Evolutionary conservation across 2,888 invertebrate species (phyloP), one percentile per base, ranked within the genome.

Genomic region (Aleiodes leptofemur): DNA sequence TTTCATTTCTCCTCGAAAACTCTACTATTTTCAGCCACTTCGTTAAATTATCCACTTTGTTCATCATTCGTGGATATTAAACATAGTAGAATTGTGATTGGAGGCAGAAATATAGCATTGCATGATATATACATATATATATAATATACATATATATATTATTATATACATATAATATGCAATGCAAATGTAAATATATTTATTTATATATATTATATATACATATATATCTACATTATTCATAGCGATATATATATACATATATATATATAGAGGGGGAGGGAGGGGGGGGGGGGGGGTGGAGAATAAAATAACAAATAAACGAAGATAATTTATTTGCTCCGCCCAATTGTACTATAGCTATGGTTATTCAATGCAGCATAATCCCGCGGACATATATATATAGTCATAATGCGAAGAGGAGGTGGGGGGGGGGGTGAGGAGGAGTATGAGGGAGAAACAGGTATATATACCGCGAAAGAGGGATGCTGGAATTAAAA

Each of bases 61-160:
- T 86, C 86, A 86, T 84, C 85, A 85, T 85, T 86, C 81, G 82
- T 83, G 83, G 83, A 86, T 86, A 86, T 86, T 86, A 86, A 86
- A 86, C 85, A 81, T 80, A 69, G 23, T 48, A 23, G 48, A 48
- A 64, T 64, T 64, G 64, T 38, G 64, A 64, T 43, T 43, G 23
- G 29, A 34, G 1, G 14, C 13, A 14, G 23, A 23, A 23, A 61
- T 64, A 64, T 23, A 64, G 8, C 13, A 11, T 9, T 43, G 43
- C 14, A 64, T 48, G 14, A n/a, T 7, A 31, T 61, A 55, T 16
- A 31, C 43, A 55, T 16, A 61, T 61, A 38, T 64, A 16, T 43
- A 48, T 48, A 48, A 64, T 64, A 14, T 48, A 64, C 14, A 38
- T 38, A 61, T 61, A 61, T 14, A 61, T 61, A 61, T 61, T 61